A percentile compares a stretch with the other conserved stretches of the same genome.
Evolutionary conservation across 1,140 invertebrate species (phyloP).

Genomic region (Watersipora subatra): DNA sequence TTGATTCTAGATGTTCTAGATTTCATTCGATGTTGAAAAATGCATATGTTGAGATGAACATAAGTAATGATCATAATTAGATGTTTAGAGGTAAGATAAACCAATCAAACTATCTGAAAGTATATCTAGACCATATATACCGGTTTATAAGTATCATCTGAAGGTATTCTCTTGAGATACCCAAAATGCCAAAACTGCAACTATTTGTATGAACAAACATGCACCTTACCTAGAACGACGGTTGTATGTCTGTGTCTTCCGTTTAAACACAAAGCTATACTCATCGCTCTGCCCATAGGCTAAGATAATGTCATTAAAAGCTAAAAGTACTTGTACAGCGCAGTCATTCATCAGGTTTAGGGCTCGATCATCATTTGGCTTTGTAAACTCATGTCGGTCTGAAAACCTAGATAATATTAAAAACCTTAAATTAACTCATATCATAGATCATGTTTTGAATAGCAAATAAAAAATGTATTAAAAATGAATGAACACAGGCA

Average conservation of each 20-base stretch:
- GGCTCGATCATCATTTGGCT: conserved; percentile 76
- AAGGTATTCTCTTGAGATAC: no score
- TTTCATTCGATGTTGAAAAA: no score
- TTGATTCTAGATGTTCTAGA: no score
- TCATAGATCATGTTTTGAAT: background rate
- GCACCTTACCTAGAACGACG: conserved; percentile 48
- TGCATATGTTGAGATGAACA: no score
- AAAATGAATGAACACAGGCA: no score
- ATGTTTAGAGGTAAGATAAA: no score
- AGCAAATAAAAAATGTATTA: background rate
- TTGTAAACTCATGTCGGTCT: conserved; percentile 67
- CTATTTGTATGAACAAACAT: no score
- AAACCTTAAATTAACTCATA: background rate
- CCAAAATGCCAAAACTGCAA: no score
- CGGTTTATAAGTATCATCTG: no score
- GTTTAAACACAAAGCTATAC: conserved; percentile 80
- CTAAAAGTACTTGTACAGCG: conserved; percentile 65
- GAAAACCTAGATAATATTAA: conserved; percentile 49
- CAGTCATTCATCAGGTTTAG: conserved; percentile 74
- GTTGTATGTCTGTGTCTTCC: conserved; percentile 61
- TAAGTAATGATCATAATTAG: no score
- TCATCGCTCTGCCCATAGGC: conserved; percentile 92
- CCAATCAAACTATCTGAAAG: no score
- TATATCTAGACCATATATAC: no score
- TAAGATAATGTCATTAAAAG: conserved; percentile 70